phyloP scores from a whole-genome alignment of 2,888 invertebrate genomes.

The Meganola albula region DNA sequence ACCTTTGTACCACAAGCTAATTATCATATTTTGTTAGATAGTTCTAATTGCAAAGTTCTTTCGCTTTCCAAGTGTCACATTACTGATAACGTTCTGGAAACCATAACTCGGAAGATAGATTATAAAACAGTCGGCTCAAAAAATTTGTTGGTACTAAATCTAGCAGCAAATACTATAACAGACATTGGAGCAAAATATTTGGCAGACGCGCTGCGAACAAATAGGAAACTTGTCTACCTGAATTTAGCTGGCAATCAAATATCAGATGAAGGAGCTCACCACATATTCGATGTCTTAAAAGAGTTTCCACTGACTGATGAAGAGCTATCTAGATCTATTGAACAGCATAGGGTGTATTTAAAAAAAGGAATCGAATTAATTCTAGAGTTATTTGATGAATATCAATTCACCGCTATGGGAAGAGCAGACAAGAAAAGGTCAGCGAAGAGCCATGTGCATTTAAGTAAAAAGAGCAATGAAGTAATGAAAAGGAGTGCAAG shows the following conservation, averaged over 20 bases:
- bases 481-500: too few relatives aligned
- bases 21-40: neutral
- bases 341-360: constrained; percentile 26
- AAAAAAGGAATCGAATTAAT: constrained; percentile 16
- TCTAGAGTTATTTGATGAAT: neutral
- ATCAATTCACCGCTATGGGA: neutral
- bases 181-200: constrained; percentile 43
- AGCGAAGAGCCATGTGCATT: neutral
- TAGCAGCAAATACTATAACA: constrained; percentile 49
- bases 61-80: constrained; percentile 46
- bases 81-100: constrained; percentile 36
- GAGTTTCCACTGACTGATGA: constrained; percentile 41
- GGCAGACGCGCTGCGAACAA: constrained; percentile 43
- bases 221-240: constrained; percentile 52
- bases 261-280: constrained; percentile 37
- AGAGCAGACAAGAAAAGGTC: neutral
- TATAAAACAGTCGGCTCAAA: constrained; percentile 27
- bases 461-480: too few relatives aligned
- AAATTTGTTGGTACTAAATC: constrained; percentile 40
- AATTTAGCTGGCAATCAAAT: constrained; percentile 49
- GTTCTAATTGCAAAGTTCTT: constrained; percentile 22
- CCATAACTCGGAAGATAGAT: constrained; percentile 36
- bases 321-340: constrained; percentile 32
- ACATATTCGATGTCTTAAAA: constrained; percentile 34
- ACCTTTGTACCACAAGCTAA: neutral